Percentiles rank a stretch among this genome's conserved stretches.
These are phyloP conservation scores for Mugil cephalus DNA, from an alignment of 2,113 vertebrate species.

Conservation along the genomic window DNA sequence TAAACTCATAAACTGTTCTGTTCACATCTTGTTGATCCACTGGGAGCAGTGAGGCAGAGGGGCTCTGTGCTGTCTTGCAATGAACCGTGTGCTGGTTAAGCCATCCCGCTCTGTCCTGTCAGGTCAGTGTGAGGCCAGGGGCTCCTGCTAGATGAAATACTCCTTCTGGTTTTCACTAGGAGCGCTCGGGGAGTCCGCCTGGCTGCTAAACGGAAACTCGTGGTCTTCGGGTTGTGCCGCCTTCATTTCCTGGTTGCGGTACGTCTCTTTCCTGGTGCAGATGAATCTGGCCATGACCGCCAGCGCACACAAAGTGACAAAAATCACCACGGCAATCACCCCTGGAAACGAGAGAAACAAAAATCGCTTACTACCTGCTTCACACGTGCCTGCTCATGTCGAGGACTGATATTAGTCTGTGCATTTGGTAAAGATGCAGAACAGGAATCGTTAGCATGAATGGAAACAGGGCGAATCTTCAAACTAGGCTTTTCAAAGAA, in stretches of 20 bases:
- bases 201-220: conserved; percentile 88
- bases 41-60: not conserved
- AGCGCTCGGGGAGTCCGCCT: conserved; percentile 84
- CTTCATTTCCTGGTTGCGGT: conserved; percentile 89
- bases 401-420: too few species aligned
- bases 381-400: not conserved
- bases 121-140: not conserved
- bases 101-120: conserved; percentile 48
- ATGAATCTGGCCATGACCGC: conserved; percentile 87
- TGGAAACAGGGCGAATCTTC: too few species aligned
- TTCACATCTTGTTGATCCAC: conserved; percentile 33
- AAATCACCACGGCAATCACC: conserved; percentile 92
- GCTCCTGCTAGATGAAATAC: conserved; percentile 90
- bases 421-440: too few species aligned
- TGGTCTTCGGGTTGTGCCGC: conserved; percentile 88
- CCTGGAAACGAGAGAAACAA: conserved; percentile 78
- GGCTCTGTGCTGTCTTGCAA: conserved; percentile 36
- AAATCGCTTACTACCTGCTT: not conserved
- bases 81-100: conserved; percentile 40
- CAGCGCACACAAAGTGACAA: conserved; percentile 87
- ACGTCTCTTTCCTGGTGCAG: conserved; percentile 89
- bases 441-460: too few species aligned
- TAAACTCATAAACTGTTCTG: conserved; percentile 15
- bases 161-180: conserved; percentile 91
- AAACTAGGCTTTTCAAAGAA: too few species aligned